Evolutionary conservation across 2,888 invertebrate genomes (phyloP).

Genomic region (Proisotoma minuta): DNA sequence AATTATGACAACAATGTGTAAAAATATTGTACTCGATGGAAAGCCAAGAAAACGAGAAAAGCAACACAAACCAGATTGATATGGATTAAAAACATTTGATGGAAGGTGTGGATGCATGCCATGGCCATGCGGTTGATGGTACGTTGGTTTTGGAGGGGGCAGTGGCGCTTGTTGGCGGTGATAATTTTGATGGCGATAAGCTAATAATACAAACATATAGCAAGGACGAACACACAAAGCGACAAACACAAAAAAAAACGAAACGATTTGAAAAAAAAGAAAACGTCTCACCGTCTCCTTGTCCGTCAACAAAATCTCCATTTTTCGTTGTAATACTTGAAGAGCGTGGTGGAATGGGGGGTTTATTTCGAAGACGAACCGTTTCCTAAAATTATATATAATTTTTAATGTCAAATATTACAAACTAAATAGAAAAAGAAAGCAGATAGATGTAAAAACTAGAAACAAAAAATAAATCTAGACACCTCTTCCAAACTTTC

Average conservation of each 20-base stretch:
- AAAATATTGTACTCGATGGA: neutral
- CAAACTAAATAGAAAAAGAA: slow-evolving; percentile 4
- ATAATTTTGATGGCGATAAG: too few relatives aligned
- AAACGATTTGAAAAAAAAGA: neutral
- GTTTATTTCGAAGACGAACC: slow-evolving; percentile 25
- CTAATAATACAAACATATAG: neutral
- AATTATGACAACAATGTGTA: neutral
- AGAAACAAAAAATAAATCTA: slow-evolving; percentile 12
- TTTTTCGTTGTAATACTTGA: neutral
- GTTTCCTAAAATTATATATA: neutral
- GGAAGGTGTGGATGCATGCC: neutral
- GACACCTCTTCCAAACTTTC: neutral
- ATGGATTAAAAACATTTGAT: slow-evolving; percentile 15
- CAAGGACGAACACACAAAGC: neutral
- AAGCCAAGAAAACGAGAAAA: neutral
- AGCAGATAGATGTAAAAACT: slow-evolving; percentile 10
- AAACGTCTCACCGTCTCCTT: neutral
- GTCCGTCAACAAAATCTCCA: neutral
- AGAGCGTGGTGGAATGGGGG: slow-evolving; percentile 34
- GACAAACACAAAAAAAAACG: neutral
- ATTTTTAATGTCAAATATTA: slow-evolving; percentile 10
- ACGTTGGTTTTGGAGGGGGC: neutral
- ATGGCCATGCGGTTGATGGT: neutral
- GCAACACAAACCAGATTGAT: slow-evolving; percentile 20
- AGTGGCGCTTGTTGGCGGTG: too few relatives aligned